A percentile compares a stretch with the other conserved stretches of the same genome.
phyloP scores from a whole-genome alignment of 2,113 vertebrate species.

The Calidris pugnax region DNA sequence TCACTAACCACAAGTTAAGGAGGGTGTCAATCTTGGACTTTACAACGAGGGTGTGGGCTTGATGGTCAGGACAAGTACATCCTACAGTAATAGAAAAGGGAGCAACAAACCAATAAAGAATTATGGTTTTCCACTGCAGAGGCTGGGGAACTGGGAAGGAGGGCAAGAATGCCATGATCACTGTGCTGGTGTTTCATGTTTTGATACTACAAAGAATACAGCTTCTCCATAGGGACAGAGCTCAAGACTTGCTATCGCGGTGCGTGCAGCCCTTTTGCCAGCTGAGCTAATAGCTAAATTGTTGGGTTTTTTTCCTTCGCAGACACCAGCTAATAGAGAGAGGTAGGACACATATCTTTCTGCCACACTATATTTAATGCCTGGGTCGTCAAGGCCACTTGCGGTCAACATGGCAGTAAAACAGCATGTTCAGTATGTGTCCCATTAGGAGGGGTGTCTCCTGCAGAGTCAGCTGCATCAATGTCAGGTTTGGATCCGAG shows the following conservation, averaged over 20 bases:
- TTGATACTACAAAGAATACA: background rate
- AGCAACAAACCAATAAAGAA: background rate
- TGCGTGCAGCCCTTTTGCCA: background rate
- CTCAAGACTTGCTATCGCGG: background rate
- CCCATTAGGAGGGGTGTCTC: background rate
- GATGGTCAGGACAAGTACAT: background rate
- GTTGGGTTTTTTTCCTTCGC: background rate
- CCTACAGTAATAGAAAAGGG: background rate
- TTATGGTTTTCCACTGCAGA: background rate
- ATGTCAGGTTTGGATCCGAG: background rate
- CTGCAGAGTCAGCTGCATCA: background rate
- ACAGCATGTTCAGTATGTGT: background rate
- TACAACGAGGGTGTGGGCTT: background rate
- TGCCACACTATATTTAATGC: background rate
- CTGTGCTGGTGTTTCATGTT: background rate
- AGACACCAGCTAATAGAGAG: background rate
- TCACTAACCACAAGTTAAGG: background rate
- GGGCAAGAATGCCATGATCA: background rate
- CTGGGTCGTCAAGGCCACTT: background rate
- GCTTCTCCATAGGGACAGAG: background rate
- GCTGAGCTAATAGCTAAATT: background rate
- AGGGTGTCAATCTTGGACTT: background rate
- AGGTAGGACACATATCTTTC: background rate
- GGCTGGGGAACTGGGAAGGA: background rate
- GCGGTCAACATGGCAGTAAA: background rate